Conservation (phyloP, 2,888 invertebrate species). For the Andrena bicolor region DNA sequence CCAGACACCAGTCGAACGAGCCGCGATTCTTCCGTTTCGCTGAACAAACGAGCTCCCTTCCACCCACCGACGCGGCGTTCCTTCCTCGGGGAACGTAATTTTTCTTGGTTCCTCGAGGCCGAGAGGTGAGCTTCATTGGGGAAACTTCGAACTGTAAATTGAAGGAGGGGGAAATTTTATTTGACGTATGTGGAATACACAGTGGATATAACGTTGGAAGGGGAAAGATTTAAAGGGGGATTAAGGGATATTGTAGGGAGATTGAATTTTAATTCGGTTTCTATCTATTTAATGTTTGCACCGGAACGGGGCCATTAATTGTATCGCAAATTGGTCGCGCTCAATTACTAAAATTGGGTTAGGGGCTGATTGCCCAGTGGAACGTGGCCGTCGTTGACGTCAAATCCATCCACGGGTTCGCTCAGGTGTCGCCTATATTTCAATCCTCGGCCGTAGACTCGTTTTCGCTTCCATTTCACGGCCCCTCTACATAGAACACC, state of each 20-base stretch:
- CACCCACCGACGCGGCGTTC: too few species aligned
- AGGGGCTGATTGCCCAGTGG: conserved; percentile 79
- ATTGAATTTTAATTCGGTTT: not conserved
- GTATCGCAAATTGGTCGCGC: conserved; percentile 57
- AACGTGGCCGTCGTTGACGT: conserved; percentile 78
- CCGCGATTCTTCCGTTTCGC: not conserved
- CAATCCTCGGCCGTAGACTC: conserved; percentile 18
- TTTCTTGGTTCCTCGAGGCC: not conserved
- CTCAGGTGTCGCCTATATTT: conserved; percentile 50
- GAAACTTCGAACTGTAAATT: too few species aligned
- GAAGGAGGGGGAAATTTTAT: too few species aligned
- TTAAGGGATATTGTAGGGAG: not conserved
- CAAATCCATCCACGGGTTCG: conserved; percentile 60
- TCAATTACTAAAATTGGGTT: conserved; percentile 79
- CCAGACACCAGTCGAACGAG: too few species aligned
- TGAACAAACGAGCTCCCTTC: not conserved
- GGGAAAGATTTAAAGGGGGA: not conserved
- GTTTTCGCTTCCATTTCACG: conserved; percentile 5
- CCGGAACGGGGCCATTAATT: conserved; percentile 28
- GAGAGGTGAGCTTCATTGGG: too few species aligned
- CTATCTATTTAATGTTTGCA: not conserved
- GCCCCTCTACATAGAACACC: not conserved
- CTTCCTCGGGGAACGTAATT: not conserved
- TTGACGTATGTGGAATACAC: too few species aligned
- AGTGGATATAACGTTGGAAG: too few species aligned